Evolutionary conservation across 2,888 invertebrate species (phyloP), one percentile per base, ranked within the genome.

Genomic region (Drosophila putrida): DNA sequence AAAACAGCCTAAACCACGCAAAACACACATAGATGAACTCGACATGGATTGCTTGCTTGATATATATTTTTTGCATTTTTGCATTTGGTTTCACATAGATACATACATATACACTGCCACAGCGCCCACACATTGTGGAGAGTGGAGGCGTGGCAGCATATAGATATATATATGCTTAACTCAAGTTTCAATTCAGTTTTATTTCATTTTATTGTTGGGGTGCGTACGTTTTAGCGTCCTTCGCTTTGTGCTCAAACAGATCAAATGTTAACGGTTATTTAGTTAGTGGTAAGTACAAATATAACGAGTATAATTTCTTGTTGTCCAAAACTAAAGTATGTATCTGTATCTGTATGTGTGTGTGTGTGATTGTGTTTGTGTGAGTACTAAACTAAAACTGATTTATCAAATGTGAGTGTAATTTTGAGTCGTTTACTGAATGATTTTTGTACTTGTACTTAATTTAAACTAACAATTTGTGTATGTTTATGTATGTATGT

Each of bases 1-100:
- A 91, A 68, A 79, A 91, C 91, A 91, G 91, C 91, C 91, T 91
- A 91, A 91, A 91, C 91, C 90, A 91, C 91, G 91, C 91, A 91
- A 91, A 83, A 91, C 91, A 91, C 91, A 91, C 85, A 90, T 89
- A 87, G 91, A 91, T 90, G 91, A 91, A 91, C 91, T 91, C 91
- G 91, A 91, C 91, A 91, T 90, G 80, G 90, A 81, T 86, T 90
- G 84, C 82, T 80, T 88, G 74, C 69, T 76, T 73, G 58, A 78
- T 71, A 72, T 67, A 54, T 64, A 65, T 20, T 20, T 20, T 20
- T 51, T n/a, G n/a, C n/a, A n/a, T n/a, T 59, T 25, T 25, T 55
- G n/a, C 28, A 13, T 54, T 58, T 62, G 62, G 62, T 61, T 49
- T 61, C 55, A 39, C 51, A 59, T 41, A 67, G 55, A 70, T 65